Conservation (phyloP, 2,888 invertebrate genomes). For the Helleia helle region DNA sequence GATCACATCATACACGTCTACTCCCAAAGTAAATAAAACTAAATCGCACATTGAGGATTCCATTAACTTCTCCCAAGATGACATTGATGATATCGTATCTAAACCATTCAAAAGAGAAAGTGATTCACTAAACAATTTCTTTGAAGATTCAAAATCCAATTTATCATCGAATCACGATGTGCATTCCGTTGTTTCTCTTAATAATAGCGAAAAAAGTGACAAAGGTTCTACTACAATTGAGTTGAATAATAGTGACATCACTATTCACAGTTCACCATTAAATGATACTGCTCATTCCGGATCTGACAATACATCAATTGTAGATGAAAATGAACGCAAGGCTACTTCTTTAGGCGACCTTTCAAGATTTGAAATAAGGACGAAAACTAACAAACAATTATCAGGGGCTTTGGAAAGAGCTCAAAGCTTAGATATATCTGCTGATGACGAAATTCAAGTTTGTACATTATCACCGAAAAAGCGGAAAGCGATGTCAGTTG, state of each 20-base stretch:
- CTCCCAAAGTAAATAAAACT: slow-evolving; percentile 59
- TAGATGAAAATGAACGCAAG: slow-evolving; percentile 78
- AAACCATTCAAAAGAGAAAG: slow-evolving; percentile 64
- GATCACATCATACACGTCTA: slow-evolving; percentile 50
- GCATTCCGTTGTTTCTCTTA: slow-evolving; percentile 56
- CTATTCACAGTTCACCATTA: slow-evolving; percentile 80
- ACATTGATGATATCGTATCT: slow-evolving; percentile 69
- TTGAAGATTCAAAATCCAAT: slow-evolving; percentile 61
- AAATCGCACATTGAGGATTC: slow-evolving; percentile 51
- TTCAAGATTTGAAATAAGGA: slow-evolving; percentile 75
- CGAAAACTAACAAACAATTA: slow-evolving; percentile 57
- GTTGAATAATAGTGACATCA: slow-evolving; percentile 82
- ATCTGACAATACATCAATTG: slow-evolving; percentile 59
- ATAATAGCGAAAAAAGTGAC: slow-evolving; percentile 65
- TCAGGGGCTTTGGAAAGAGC: slow-evolving; percentile 82
- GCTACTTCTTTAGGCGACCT: slow-evolving; percentile 87
- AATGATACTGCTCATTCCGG: slow-evolving; percentile 59
- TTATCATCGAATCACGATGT: slow-evolving; percentile 61
- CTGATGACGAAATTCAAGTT: slow-evolving; percentile 62
- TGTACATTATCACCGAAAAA: slow-evolving; percentile 73
- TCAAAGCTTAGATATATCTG: slow-evolving; percentile 84
- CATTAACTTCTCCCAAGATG: slow-evolving; percentile 63
- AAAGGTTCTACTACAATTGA: slow-evolving; percentile 79
- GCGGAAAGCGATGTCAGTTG: slow-evolving; percentile 76
- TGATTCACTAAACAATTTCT: slow-evolving; percentile 63